Conservation (phyloP, 2,888 invertebrate genomes). For the Argyra leucocephala region DNA sequence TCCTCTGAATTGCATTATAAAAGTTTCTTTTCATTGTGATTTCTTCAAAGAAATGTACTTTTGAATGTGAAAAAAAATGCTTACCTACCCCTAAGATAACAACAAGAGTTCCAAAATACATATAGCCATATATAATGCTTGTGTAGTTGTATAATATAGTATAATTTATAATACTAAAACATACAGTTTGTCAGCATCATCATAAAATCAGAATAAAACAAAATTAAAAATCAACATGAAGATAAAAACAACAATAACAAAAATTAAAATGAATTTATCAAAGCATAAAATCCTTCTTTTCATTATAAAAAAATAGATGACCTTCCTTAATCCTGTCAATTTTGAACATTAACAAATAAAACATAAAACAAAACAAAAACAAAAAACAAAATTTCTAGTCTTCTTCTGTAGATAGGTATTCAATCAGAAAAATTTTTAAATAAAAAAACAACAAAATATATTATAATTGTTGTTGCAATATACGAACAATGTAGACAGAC, state of each 20-base stretch:
- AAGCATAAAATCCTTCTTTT: constrained; percentile 6
- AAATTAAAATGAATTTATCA: not conserved
- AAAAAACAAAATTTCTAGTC: not conserved
- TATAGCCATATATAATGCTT: too few relatives aligned
- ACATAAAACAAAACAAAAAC: not conserved
- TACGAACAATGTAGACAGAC: not conserved
- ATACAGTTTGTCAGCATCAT: too few relatives aligned
- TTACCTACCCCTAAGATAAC: too few relatives aligned
- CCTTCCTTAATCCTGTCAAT: not conserved
- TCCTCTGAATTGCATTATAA: too few relatives aligned
- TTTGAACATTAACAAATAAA: not conserved
- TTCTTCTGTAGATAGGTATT: not conserved
- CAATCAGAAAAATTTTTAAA: not conserved
- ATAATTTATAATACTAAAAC: too few relatives aligned
- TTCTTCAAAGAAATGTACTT: too few relatives aligned
- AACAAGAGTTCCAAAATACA: too few relatives aligned
- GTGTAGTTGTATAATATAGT: too few relatives aligned
- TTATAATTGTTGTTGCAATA: not conserved
- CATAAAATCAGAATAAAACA: not conserved
- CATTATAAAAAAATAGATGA: not conserved
- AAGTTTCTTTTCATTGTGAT: too few relatives aligned
- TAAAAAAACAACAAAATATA: not conserved
- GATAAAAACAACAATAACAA: not conserved
- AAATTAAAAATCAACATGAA: not conserved
- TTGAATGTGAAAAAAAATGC: too few relatives aligned